These are phyloP conservation scores for Cephalopachus bancanus DNA, from an alignment of 2,797 vertebrate species.

Conservation along the genomic window DNA sequence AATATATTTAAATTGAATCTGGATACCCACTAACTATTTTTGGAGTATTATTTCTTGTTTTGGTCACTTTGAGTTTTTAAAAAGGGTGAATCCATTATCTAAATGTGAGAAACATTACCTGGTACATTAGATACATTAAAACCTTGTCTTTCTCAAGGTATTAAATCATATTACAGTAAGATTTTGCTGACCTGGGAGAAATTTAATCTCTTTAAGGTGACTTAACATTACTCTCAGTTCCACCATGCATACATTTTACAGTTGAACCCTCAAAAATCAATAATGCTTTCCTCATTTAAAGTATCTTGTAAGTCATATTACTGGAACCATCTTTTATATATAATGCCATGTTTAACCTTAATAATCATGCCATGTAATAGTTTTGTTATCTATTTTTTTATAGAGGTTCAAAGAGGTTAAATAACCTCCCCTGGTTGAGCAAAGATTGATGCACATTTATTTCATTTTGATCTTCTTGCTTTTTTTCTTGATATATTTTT, in stretches of 20 bases:
- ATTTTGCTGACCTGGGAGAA: conserved; percentile 3
- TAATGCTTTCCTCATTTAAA: conserved; percentile 25
- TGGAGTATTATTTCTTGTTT: background rate
- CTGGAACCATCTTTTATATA: background rate
- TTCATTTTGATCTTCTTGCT: background rate
- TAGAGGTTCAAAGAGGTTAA: conserved; percentile 31
- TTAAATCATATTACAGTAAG: conserved; percentile 31
- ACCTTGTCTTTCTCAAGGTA: background rate
- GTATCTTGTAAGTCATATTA: background rate
- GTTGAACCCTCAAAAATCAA: conserved; percentile 64
- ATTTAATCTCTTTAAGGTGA: conserved; percentile 36
- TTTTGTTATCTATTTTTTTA: conserved; percentile 51
- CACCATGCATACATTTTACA: background rate
- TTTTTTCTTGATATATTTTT: conserved; percentile 12
- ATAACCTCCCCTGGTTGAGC: background rate
- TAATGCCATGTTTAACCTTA: conserved; percentile 7
- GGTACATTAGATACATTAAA: background rate
- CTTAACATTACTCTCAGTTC: background rate
- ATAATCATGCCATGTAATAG: background rate
- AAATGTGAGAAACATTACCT: background rate
- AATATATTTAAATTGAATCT: background rate
- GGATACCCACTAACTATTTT: background rate
- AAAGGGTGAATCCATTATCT: background rate
- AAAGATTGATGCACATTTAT: background rate
- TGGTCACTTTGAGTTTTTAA: background rate